Percentiles rank a stretch among this genome's conserved stretches.
Evolutionary conservation across 2,888 invertebrate species (phyloP).

Genomic region (Euproctis similis): DNA sequence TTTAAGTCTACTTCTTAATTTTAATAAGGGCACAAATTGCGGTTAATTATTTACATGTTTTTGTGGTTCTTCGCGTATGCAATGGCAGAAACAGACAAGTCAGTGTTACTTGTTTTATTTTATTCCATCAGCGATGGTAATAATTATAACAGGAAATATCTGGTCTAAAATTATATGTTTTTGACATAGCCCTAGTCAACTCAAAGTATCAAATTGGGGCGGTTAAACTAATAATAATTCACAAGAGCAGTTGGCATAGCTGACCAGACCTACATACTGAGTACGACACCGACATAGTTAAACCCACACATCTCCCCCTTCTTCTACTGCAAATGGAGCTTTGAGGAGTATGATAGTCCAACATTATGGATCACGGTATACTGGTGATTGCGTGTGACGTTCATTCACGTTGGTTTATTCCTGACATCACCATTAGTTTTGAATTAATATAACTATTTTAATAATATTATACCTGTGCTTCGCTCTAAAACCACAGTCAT

Average conservation of each 20-base stretch:
- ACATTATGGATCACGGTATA: slow-evolving; percentile 12
- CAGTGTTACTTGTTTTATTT: too few relatives aligned
- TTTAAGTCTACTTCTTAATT: too few relatives aligned
- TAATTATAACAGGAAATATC: too few relatives aligned
- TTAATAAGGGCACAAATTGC: too few relatives aligned
- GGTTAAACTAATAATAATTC: slow-evolving; percentile 31
- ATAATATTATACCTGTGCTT: too few relatives aligned
- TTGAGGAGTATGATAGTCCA: slow-evolving; percentile 1
- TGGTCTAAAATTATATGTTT: too few relatives aligned
- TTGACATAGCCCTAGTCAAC: slow-evolving; percentile 1
- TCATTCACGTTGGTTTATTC: slow-evolving; percentile 22
- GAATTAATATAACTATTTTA: too few relatives aligned
- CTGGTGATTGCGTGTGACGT: slow-evolving; percentile 21
- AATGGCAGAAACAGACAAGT: too few relatives aligned
- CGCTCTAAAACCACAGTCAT: too few relatives aligned
- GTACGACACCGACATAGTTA: slow-evolving; percentile 14
- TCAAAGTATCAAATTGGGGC: slow-evolving; percentile 13
- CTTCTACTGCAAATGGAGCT: not conserved
- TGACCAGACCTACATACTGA: slow-evolving; percentile 36
- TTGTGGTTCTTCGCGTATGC: too few relatives aligned
- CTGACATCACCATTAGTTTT: slow-evolving; percentile 15
- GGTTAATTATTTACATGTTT: too few relatives aligned
- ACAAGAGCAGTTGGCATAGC: slow-evolving; percentile 19
- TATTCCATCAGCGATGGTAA: too few relatives aligned
- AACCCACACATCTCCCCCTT: slow-evolving; percentile 12